Percentiles rank a stretch among this genome's conserved stretches.
Evolutionary conservation across 1,140 invertebrate genomes (phyloP).

Genomic region (Ceratina calcarata): DNA sequence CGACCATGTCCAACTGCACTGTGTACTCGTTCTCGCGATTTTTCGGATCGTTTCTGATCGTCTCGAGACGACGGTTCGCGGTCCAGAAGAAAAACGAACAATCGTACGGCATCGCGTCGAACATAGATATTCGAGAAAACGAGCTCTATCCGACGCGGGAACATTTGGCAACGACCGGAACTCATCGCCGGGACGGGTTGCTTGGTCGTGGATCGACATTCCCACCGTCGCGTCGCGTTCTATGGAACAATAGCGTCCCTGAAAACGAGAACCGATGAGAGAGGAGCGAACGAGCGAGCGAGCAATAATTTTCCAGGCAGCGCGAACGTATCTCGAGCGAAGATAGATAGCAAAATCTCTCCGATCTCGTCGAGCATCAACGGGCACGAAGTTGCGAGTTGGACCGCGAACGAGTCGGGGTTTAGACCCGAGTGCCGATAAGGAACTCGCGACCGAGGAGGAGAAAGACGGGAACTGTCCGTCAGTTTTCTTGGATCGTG

Average conservation of each 20-base stretch:
- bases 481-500: slow-evolving; percentile 43
- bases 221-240: too few relatives aligned
- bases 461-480: slow-evolving; percentile 1
- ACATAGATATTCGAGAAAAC: not conserved
- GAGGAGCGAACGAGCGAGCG: not conserved
- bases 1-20: not conserved
- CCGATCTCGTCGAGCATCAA: slow-evolving; percentile 34
- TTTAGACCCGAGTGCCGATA: slow-evolving; percentile 1
- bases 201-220: too few relatives aligned
- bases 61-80: not conserved
- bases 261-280: not conserved
- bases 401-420: slow-evolving; percentile 39
- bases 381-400: slow-evolving; percentile 16
- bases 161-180: not conserved
- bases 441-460: slow-evolving; percentile 1
- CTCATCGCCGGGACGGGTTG: too few relatives aligned
- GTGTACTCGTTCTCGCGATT: slow-evolving; percentile 1
- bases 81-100: not conserved
- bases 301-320: slow-evolving; percentile 13
- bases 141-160: not conserved
- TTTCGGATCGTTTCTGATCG: not conserved
- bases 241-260: slow-evolving; percentile 7
- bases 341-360: slow-evolving; percentile 27
- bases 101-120: too few relatives aligned
- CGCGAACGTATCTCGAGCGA: not conserved